A percentile compares a stretch with the other conserved stretches of the same genome.
phyloP scores from a whole-genome alignment of 2,113 vertebrate genomes.

The Poeciliopsis occidentalis region DNA sequence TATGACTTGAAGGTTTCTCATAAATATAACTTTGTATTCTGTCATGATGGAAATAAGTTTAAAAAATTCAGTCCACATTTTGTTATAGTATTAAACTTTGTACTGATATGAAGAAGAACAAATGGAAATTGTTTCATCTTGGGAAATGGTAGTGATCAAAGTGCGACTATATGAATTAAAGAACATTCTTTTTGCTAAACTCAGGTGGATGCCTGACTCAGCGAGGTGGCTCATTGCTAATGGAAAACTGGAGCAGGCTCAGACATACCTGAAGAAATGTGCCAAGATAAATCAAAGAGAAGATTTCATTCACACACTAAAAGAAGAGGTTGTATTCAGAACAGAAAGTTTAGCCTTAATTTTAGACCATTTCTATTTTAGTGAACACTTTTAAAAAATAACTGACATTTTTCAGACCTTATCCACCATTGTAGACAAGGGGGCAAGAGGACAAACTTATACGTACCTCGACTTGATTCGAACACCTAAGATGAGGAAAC shows the following conservation, averaged over 20 bases:
- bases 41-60: no score
- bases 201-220: constrained; percentile 92
- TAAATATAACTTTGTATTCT: no score
- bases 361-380: neutral
- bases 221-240: constrained; percentile 91
- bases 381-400: neutral
- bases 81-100: no score
- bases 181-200: neutral
- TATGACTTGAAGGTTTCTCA: constrained; percentile 24
- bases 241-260: constrained; percentile 82
- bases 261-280: constrained; percentile 82
- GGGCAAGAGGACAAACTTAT: constrained; percentile 59
- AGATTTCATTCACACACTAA: constrained; percentile 58
- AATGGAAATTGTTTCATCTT: neutral
- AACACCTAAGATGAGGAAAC: constrained; percentile 79
- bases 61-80: no score
- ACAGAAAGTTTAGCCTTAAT: neutral
- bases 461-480: constrained; percentile 78
- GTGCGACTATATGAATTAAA: neutral
- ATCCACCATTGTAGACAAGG: constrained; percentile 52
- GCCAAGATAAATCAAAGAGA: constrained; percentile 81
- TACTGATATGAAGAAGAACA: neutral
- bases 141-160: neutral
- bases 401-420: constrained; percentile 65
- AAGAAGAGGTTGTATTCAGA: constrained; percentile 75